A percentile compares a stretch with the other conserved stretches of the same genome.
Evolutionary conservation across 2,113 vertebrate species (phyloP).

Genomic region (Mustelus asterias): DNA sequence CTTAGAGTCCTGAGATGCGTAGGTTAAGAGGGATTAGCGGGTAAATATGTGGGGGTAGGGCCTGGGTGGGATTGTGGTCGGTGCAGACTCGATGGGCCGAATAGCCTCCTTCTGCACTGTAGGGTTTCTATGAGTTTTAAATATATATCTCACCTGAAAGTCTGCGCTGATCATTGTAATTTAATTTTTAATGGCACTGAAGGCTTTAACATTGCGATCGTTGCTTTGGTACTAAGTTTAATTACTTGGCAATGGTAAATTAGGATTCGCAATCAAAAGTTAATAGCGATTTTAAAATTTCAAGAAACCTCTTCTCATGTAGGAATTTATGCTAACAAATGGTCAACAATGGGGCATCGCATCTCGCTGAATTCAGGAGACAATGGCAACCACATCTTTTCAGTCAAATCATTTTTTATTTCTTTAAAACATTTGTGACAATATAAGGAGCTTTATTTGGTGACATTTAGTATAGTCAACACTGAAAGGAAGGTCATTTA

Average conservation of each 20-base stretch:
- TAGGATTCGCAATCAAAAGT: neutral
- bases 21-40: too few species aligned
- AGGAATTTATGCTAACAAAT: neutral
- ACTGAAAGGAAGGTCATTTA: neutral
- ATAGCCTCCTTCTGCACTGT: too few species aligned
- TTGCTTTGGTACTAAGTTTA: neutral
- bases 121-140: too few species aligned
- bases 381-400: neutral
- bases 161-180: neutral
- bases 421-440: neutral
- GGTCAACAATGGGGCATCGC: neutral
- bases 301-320: neutral
- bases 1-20: too few species aligned
- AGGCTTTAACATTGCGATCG: neutral
- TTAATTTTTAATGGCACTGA: neutral
- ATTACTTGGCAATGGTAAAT: neutral
- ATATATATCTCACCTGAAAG: neutral
- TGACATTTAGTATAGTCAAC: neutral
- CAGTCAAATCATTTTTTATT: too few species aligned
- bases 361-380: neutral
- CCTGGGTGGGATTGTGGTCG: too few species aligned
- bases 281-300: neutral
- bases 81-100: too few species aligned
- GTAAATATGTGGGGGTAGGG: too few species aligned
- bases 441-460: neutral